phyloP scores from a whole-genome alignment of 2,113 vertebrate species.

The Misgurnus anguillicaudatus region DNA sequence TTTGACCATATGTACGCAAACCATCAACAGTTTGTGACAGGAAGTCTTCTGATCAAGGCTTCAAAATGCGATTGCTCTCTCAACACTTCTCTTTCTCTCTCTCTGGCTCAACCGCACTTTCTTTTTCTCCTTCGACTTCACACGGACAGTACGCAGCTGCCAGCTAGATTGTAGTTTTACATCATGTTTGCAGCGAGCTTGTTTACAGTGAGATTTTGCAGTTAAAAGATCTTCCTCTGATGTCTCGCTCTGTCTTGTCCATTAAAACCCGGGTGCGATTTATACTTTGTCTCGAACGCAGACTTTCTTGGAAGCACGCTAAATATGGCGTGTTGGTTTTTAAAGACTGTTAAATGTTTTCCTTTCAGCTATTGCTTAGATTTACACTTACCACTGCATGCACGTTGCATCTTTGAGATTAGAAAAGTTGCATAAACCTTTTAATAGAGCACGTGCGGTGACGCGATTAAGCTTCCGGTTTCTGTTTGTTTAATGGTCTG shows the following conservation, averaged over 20 bases:
- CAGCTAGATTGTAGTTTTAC: not conserved
- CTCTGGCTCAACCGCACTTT: not conserved
- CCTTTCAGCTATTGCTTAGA: not conserved
- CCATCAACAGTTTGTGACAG: slow-evolving; percentile 29
- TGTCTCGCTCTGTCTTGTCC: slow-evolving; percentile 15
- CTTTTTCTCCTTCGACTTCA: not conserved
- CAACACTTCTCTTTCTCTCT: slow-evolving; percentile 19
- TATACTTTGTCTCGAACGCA: slow-evolving; percentile 2
- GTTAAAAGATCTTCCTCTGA: slow-evolving; percentile 5
- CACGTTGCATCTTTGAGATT: slow-evolving; percentile 6
- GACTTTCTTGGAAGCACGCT: not conserved
- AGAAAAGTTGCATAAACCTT: not conserved
- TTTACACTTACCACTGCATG: not conserved
- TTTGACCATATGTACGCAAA: slow-evolving; percentile 25
- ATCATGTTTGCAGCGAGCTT: slow-evolving; percentile 4
- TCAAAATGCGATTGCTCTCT: slow-evolving; percentile 34
- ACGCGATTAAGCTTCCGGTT: too few species aligned
- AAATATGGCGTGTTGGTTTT: slow-evolving; percentile 1
- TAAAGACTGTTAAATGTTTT: slow-evolving; percentile 2
- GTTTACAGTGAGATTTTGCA: slow-evolving; percentile 12
- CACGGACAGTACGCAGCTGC: not conserved
- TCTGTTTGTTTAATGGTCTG: too few species aligned
- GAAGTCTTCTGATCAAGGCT: slow-evolving; percentile 39
- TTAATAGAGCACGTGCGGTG: too few species aligned
- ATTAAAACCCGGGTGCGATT: slow-evolving; percentile 31